phyloP scores from a whole-genome alignment of 2,797 vertebrate species.

The Notolabrus celidotus region DNA sequence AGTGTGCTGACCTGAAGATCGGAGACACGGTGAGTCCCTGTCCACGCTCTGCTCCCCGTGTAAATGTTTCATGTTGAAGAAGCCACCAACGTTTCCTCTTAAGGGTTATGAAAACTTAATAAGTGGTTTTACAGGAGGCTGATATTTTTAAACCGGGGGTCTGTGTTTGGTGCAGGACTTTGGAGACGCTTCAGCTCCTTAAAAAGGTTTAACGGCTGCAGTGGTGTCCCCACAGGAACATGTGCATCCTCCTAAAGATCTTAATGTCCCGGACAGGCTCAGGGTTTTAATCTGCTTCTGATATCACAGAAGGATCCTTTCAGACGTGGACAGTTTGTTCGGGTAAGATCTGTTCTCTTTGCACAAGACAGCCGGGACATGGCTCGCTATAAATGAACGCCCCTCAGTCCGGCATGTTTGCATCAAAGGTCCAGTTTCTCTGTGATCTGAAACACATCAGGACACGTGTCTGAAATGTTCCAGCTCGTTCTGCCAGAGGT shows the following conservation, averaged over 20 bases:
- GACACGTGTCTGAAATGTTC: neutral
- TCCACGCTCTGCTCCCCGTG: neutral
- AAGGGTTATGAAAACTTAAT: neutral
- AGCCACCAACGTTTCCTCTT: neutral
- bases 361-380: too few species aligned
- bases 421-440: neutral
- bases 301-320: too few species aligned
- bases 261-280: too few species aligned
- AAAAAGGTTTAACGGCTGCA: too few species aligned
- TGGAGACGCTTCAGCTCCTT: neutral
- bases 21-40: slow-evolving; percentile 93
- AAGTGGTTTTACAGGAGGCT: neutral
- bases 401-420: too few species aligned
- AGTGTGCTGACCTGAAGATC: slow-evolving; percentile 94
- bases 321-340: too few species aligned
- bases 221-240: too few species aligned
- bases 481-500: neutral
- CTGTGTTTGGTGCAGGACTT: neutral
- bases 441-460: neutral
- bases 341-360: too few species aligned
- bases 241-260: too few species aligned
- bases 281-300: too few species aligned
- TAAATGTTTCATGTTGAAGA: slow-evolving; percentile 21
- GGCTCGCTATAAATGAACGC: too few species aligned
- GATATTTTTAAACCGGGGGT: neutral